Evolutionary conservation across 2,113 vertebrate species (phyloP), one percentile per base, ranked within the genome.

Genomic region (Henicopernis longicauda): DNA sequence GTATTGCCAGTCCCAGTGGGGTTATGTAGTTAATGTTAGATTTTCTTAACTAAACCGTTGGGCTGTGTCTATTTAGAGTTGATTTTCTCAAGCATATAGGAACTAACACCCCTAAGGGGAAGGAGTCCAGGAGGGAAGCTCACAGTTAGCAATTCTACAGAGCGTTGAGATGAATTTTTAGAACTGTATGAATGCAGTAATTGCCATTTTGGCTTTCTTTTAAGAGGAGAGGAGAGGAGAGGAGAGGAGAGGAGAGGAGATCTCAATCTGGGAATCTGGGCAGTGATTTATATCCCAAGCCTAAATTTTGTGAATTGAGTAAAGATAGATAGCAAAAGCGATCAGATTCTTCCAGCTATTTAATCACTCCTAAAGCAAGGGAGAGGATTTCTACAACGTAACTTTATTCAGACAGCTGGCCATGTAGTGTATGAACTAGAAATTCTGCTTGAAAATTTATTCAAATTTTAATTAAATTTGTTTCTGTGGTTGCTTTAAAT

Each of bases 71-170:
- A 34, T 66, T 91, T 81, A 72, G 85, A 93, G 66, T 66, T 85
- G 70, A 86, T 97, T 97, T 96, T 95, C 67, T 91, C 80, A 95
- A 95, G 77, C 66, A 54, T 42, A 70, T 44, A 54, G 79, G 86
- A 95, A 89, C 85, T 82, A 89, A 74, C 52, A 76, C 50, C 80
- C 89, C 72, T 92, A 78, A 85, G 45, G 74, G 82, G 22, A 92
- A 17, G 32, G 49, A 67, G 18, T 89, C 55, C 74, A 84, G 34
- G 63, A 91, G 79, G 80, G 62, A 95, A 91, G 77, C 76, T 95
- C 66, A 72, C 69, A 95, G 77, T 96, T 92, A 87, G 82, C 58
- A 93, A 87, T 77, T 82, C 97, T 73, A 62, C n/a, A 61, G 86
- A 58, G 90, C 44, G 73, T 27, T 96, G 58, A 83, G 85, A 96